Evolutionary conservation across 2,113 vertebrate genomes (phyloP), one percentile per base, ranked within the genome.

Genomic region (Apaloderma vittatum): DNA sequence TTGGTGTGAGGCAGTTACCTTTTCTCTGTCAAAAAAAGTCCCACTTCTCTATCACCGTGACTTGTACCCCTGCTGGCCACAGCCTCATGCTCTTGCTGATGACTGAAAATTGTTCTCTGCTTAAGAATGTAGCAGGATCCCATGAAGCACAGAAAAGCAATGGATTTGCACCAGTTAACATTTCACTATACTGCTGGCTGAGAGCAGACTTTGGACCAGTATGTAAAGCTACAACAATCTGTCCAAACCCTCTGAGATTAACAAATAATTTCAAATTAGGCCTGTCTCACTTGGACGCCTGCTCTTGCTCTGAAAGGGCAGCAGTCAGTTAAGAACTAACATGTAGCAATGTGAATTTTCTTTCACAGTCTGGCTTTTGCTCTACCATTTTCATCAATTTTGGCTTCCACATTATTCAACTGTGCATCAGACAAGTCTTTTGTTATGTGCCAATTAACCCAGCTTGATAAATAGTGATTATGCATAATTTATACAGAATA

Each of bases 401-500:
- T 96, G 95, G 95, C 91, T 87, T 91, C 87, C 32, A 75, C 78
- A 29, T 94, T 95, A 89, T 90, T 97, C 96, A 93, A 90, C 95
- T 95, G 91, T 83, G 86, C 87, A 90, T 74, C 90, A 97, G 97
- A 97, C 93, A 88, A 63, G 77, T 97, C 92, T 88, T 97, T 96
- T 88, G 97, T 97, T 94, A 86, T 94, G 81, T 97, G 96, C 90
- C 94, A 96, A 97, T 97, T 97, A 97, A 97, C 96, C 81, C 91
- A 96, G 90, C 95, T 92, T 97, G 96, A 97, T 97, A 97, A 97
- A 97, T 92, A 97, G 96, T 96, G 92, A 97, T 97, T 97, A 97
- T 93, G 96, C 93, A 92, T 97, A 90, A 97, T 97, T 96, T 97
- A 96, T 94, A 86, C 27, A 84, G 77, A 88, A 67, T 90, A 93